Base-by-base conservation (phyloP, 2,113 vertebrate genomes). In the Tinamus guttatus region DNA sequence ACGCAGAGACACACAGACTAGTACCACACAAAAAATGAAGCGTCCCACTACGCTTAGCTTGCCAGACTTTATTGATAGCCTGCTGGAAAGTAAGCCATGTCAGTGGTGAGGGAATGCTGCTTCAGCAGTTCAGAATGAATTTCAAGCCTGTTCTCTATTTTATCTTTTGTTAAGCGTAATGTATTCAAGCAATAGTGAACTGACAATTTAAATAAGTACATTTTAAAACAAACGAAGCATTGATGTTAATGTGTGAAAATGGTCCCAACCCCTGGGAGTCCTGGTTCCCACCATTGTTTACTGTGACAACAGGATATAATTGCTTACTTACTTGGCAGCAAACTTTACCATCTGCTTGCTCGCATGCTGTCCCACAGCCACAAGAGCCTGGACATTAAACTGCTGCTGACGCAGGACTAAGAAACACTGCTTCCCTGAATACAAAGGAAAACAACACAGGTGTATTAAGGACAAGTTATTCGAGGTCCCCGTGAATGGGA, bases 321-420 rank as follows among this genome's bases (percentile, higher is more conserved):
- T 98, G 98, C 95, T 98, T 98, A 99, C 99, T 99, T 98, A 99
- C 99, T 99, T 99, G 98, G 99, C 99, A 94, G 99, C 98, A 98
- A 99, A 99, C 98, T 99, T 99, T 98, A 99, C 99, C 99, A 99
- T 99, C 99, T 99, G 99, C 98, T 99, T 99, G 99, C 99, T 99
- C 85, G 99, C 99, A 98, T 98, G 98, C 92, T 99, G 99, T 98
- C 99, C 99, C 98, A 99, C 99, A 36, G 99, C 99, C 94, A 99
- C 99, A 85, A 99, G 98, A 65, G 99, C 99, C 97, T 99, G 99
- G 97, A 99, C 98, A 90, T 99, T 99, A 97, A 99, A 99, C 98
- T 99, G 99, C 98, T 99, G 99, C 97, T 99, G 99, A 98, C 99
- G 99, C 93, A 99, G 98, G 96, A 99, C 99, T 97, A 99, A 98